phyloP scores from a whole-genome alignment of 2,797 vertebrate genomes.

The Acestrorhynchus altus region DNA sequence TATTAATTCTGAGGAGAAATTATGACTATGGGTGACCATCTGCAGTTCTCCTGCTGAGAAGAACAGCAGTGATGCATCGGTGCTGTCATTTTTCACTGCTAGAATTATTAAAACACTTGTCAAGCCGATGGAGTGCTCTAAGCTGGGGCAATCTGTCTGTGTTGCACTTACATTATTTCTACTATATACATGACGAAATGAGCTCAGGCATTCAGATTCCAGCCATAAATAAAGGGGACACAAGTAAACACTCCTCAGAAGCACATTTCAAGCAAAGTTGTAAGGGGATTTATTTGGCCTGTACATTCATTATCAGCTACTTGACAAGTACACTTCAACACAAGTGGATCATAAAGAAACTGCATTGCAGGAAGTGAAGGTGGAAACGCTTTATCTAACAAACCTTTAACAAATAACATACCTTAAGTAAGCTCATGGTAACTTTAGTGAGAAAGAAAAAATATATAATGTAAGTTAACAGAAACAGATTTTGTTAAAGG shows the following conservation, averaged over 20 bases:
- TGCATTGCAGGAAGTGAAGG: neutral
- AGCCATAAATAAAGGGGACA: conserved; percentile 3
- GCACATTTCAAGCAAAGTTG: neutral
- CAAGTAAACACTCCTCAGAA: neutral
- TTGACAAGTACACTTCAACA: neutral
- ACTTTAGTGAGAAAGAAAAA: neutral
- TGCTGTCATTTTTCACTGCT: conserved; percentile 11
- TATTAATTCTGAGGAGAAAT: conserved; percentile 25
- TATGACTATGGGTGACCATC: neutral
- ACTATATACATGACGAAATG: neutral
- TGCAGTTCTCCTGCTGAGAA: neutral
- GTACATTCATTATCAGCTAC: neutral
- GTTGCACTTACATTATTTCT: conserved; percentile 24
- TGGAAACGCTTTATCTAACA: neutral
- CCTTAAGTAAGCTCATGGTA: neutral
- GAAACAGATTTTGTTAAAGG: neutral
- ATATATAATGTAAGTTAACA: neutral
- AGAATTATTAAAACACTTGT: conserved; percentile 48
- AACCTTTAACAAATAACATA: neutral
- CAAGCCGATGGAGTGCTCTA: conserved; percentile 19
- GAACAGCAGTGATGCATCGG: neutral
- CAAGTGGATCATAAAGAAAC: neutral
- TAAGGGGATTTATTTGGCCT: neutral
- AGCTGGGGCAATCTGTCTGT: conserved; percentile 20
- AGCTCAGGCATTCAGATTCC: neutral